Percentiles rank a stretch among this genome's conserved stretches.
Evolutionary conservation across 2,888 invertebrate genomes (phyloP).

Genomic region (Carterocephalus palaemon): DNA sequence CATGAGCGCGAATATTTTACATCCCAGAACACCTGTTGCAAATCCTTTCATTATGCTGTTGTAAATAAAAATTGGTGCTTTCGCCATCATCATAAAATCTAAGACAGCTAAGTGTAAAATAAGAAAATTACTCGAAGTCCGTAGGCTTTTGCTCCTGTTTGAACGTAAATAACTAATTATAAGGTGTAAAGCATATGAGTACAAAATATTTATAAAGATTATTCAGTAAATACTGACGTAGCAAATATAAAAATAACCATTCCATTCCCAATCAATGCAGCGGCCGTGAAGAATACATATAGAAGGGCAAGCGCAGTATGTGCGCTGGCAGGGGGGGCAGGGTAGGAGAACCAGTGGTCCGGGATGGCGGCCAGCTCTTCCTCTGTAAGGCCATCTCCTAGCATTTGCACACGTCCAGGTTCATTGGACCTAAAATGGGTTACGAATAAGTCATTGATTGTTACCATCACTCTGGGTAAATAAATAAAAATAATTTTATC

Average conservation of each 20-base stretch:
- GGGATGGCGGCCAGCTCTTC: conserved; percentile 87
- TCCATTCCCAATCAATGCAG: conserved; percentile 88
- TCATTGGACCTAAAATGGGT: conserved; percentile 43
- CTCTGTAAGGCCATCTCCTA: conserved; percentile 88
- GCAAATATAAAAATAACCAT: conserved; percentile 91
- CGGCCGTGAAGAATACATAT: conserved; percentile 85
- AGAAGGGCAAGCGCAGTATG: conserved; percentile 88
- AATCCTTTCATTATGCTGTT: conserved; percentile 89
- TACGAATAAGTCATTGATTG: no score
- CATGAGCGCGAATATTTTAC: conserved; percentile 86
- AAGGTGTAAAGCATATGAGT: no score
- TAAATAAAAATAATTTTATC: no score
- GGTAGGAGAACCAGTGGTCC: conserved; percentile 88
- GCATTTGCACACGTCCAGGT: conserved; percentile 57
- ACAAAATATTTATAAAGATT: no score
- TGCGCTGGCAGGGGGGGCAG: conserved; percentile 88
- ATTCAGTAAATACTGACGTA: conserved; percentile 77
- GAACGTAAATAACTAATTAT: conserved; percentile 29
- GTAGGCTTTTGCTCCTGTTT: conserved; percentile 82
- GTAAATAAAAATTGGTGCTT: conserved; percentile 91
- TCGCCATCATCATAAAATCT: conserved; percentile 93
- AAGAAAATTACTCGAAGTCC: conserved; percentile 90
- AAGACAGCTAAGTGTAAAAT: conserved; percentile 90
- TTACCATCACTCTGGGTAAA: no score
- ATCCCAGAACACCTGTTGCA: conserved; percentile 85